These are phyloP conservation scores for Phataginus tricuspis DNA, from an alignment of 2,797 vertebrate species.

Conservation along the genomic window DNA sequence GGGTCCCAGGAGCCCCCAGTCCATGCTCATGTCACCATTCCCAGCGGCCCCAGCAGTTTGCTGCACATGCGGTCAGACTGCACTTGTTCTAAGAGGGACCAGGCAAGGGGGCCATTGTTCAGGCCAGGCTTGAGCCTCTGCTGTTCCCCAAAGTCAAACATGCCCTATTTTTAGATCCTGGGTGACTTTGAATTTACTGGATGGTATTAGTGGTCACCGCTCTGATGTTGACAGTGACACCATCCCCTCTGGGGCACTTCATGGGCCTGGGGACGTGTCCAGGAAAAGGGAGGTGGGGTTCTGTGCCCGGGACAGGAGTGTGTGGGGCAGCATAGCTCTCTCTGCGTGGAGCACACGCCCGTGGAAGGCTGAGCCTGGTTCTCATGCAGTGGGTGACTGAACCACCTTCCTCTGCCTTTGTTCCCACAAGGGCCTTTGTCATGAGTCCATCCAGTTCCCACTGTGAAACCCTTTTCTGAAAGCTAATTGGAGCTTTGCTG, in stretches of 20 bases:
- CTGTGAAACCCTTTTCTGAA: neutral
- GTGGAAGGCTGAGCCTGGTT: rapidly evolving
- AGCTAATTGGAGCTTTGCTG: neutral
- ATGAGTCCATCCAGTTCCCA: neutral
- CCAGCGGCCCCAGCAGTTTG: neutral
- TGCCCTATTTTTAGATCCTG: neutral
- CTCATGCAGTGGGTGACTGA: rapidly evolving
- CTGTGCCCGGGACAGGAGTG: neutral
- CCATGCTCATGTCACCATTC: rapidly evolving
- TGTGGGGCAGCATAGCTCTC: neutral
- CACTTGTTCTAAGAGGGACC: neutral
- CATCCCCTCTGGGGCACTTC: neutral
- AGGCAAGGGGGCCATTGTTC: rapidly evolving
- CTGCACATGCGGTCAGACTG: rapidly evolving
- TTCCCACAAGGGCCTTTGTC: neutral
- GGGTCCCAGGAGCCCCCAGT: neutral
- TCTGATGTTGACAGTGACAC: neutral
- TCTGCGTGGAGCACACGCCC: neutral
- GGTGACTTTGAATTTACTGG: neutral
- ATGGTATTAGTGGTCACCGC: neutral
- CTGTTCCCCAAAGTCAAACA: neutral
- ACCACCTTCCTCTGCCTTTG: neutral
- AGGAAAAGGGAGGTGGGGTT: neutral
- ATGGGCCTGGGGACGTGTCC: neutral
- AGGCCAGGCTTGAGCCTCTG: neutral